Evolutionary conservation across 2,113 vertebrate species (phyloP).

Genomic region (Phoxinus phoxinus): DNA sequence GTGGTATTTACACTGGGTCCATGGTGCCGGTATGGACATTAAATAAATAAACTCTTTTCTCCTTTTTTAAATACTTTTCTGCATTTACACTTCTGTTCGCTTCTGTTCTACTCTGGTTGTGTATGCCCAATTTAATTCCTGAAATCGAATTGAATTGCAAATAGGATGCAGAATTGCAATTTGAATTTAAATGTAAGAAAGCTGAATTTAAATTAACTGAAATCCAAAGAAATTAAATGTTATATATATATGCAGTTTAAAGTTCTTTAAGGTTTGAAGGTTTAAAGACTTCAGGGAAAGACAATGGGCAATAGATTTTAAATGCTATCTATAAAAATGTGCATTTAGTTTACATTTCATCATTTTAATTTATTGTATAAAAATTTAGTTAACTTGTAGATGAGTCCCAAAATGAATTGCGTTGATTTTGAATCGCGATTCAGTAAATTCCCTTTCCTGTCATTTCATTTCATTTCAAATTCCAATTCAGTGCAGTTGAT

Average conservation of each 20-base stretch:
- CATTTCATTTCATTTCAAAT: too few relatives aligned
- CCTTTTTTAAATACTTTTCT: not conserved
- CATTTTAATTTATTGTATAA: too few relatives aligned
- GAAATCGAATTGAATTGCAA: not conserved
- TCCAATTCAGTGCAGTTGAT: not conserved
- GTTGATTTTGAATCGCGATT: too few relatives aligned
- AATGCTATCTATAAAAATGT: too few relatives aligned
- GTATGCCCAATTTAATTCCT: not conserved
- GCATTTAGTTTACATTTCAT: too few relatives aligned
- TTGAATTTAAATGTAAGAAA: not conserved
- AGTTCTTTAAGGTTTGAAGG: too few relatives aligned
- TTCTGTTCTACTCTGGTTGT: not conserved
- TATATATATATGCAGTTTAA: too few relatives aligned
- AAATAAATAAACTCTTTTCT: not conserved
- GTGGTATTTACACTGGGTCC: slow-evolving; percentile 48
- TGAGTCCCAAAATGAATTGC: too few relatives aligned
- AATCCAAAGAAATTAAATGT: not conserved
- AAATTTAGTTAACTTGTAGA: too few relatives aligned
- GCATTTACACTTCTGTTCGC: not conserved
- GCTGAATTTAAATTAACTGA: not conserved
- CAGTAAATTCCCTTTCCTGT: too few relatives aligned
- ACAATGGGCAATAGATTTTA: too few relatives aligned
- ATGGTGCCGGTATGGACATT: slow-evolving; percentile 31
- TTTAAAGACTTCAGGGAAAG: too few relatives aligned
- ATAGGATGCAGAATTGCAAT: not conserved